These are phyloP conservation scores for Jordanella pulchra DNA, from an alignment of 2,797 vertebrate genomes.

Conservation along the genomic window DNA sequence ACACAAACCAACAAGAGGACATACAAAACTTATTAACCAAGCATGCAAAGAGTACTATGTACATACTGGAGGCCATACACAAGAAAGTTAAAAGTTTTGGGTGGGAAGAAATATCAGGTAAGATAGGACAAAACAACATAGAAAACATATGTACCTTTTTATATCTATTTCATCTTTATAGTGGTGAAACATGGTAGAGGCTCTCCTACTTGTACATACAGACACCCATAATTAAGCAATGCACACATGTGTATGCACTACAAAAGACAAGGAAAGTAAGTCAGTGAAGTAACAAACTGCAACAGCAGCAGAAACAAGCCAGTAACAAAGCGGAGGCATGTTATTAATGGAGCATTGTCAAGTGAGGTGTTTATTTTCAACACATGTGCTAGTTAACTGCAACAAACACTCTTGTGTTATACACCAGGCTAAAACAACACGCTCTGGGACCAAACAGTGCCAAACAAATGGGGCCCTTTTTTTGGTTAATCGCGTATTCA, in stretches of 20 bases:
- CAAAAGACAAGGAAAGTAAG: conserved; percentile 62
- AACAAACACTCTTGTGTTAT: conserved; percentile 74
- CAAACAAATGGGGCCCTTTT: conserved; percentile 71
- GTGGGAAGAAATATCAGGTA: not conserved
- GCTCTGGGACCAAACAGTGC: conserved; percentile 63
- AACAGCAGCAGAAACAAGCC: conserved; percentile 76
- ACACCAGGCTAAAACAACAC: conserved; percentile 64
- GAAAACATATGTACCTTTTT: conserved; percentile 10
- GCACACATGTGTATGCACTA: conserved; percentile 17
- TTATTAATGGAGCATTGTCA: conserved; percentile 77
- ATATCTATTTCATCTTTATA: conserved; percentile 30
- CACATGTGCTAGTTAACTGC: conserved; percentile 79
- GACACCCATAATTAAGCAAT: conserved; percentile 18
- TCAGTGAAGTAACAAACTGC: conserved; percentile 71
- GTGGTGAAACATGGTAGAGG: conserved; percentile 18
- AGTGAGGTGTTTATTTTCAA: conserved; percentile 78
- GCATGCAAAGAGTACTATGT: not conserved
- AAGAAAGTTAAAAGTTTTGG: not conserved
- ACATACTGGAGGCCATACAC: not conserved
- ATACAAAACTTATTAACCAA: not conserved
- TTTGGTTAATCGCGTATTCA: conserved; percentile 74
- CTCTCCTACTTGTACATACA: conserved; percentile 17
- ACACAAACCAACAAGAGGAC: not conserved
- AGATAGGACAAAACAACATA: not conserved
- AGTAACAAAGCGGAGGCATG: conserved; percentile 64